phyloP scores from a whole-genome alignment of 2,113 vertebrate genomes.

The Antennarius striatus region DNA sequence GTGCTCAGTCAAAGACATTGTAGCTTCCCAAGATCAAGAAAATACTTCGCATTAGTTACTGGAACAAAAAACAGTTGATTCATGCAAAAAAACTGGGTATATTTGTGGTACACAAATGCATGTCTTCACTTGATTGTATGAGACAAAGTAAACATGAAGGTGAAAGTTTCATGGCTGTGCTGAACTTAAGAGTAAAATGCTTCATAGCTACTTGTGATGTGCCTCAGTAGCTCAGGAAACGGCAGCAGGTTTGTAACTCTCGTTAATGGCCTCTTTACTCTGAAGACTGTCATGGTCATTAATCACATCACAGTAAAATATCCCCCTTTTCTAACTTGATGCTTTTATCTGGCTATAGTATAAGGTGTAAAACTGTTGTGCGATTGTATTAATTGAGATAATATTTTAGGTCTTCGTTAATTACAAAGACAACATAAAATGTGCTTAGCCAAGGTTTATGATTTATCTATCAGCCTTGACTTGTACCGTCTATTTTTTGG shows the following conservation, averaged over 20 bases:
- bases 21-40: slow-evolving; percentile 57
- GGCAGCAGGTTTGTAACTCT: slow-evolving; percentile 55
- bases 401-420: slow-evolving; percentile 45
- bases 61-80: slow-evolving; percentile 59
- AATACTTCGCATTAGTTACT: slow-evolving; percentile 66
- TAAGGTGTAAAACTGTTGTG: slow-evolving; percentile 16
- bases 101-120: background rate
- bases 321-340: slow-evolving; percentile 13
- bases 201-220: slow-evolving; percentile 34
- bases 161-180: slow-evolving; percentile 44
- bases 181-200: slow-evolving; percentile 45
- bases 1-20: slow-evolving; percentile 56
- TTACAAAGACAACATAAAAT: slow-evolving; percentile 36
- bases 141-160: slow-evolving; percentile 32
- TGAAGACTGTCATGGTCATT: slow-evolving; percentile 44
- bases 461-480: background rate
- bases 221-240: slow-evolving; percentile 27
- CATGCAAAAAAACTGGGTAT: slow-evolving; percentile 33
- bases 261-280: slow-evolving; percentile 61
- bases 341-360: slow-evolving; percentile 29
- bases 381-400: slow-evolving; percentile 50
- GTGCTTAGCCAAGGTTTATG: no score
- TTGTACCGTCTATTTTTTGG: background rate
- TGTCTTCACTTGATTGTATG: background rate
- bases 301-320: slow-evolving; percentile 54